Conservation (phyloP, 2,113 vertebrate species). For the Lepus timidus region DNA sequence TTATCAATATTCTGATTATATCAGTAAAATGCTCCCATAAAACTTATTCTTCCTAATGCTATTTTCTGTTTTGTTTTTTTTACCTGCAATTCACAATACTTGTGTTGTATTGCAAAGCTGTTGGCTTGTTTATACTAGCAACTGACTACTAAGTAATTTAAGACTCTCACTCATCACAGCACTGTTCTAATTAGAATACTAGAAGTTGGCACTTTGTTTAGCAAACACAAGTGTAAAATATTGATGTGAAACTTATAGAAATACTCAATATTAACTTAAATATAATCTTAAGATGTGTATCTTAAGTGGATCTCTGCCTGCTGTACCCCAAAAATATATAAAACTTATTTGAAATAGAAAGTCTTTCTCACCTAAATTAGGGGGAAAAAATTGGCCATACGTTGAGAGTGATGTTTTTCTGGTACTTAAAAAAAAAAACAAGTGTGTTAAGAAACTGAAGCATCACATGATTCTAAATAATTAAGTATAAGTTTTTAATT, state of each 20-base stretch:
- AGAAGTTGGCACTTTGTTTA: constrained; percentile 49
- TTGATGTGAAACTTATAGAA: constrained; percentile 48
- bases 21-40: constrained; percentile 18
- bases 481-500: neutral
- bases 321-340: neutral
- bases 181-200: constrained; percentile 64
- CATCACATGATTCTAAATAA: constrained; percentile 23
- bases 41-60: constrained; percentile 24
- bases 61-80: neutral
- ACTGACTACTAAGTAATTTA: constrained; percentile 70
- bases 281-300: neutral
- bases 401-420: constrained; percentile 32
- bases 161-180: constrained; percentile 35
- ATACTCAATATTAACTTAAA: constrained; percentile 26
- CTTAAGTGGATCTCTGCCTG: neutral
- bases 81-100: neutral
- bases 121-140: constrained; percentile 66
- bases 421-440: neutral
- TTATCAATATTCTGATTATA: constrained; percentile 39
- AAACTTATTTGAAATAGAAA: constrained; percentile 50
- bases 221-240: constrained; percentile 59
- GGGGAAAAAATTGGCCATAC: neutral
- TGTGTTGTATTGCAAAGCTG: neutral
- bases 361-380: constrained; percentile 24
- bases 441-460: neutral